These are phyloP conservation scores for Alfaro cultratus DNA, from an alignment of 2,797 vertebrate genomes.

Conservation along the genomic window DNA sequence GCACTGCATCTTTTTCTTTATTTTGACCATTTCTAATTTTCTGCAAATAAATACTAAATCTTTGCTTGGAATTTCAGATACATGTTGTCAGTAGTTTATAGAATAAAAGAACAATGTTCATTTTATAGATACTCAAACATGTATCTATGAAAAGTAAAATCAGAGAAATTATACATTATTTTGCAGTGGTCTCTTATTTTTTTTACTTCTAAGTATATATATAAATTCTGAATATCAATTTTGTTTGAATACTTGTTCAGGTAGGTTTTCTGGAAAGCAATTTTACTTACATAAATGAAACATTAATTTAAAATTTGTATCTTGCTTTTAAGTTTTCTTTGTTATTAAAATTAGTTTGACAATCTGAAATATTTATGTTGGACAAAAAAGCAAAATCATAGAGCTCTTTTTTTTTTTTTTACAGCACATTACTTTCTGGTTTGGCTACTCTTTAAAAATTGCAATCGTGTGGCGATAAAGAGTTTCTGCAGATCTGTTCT, in stretches of 20 bases:
- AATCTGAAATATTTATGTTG: constrained; percentile 12
- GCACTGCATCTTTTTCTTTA: too few relatives aligned
- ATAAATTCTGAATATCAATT: too few relatives aligned
- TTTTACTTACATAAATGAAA: neutral
- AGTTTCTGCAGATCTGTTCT: neutral
- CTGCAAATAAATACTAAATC: too few relatives aligned
- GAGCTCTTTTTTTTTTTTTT: neutral
- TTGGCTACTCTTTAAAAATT: neutral
- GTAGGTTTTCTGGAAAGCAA: neutral
- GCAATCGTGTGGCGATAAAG: neutral
- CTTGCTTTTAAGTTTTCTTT: neutral
- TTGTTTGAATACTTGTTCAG: neutral
- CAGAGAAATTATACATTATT: too few relatives aligned
- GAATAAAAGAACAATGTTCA: too few relatives aligned
- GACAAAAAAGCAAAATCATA: neutral
- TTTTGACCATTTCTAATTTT: too few relatives aligned
- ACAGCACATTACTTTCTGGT: neutral
- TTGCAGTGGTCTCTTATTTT: too few relatives aligned
- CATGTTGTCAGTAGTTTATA: too few relatives aligned
- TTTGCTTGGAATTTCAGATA: too few relatives aligned
- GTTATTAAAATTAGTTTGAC: neutral
- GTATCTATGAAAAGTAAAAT: too few relatives aligned
- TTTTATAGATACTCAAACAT: too few relatives aligned
- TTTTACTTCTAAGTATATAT: too few relatives aligned
- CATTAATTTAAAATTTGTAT: neutral